Conservation (phyloP, 1,140 invertebrate genomes). For the Caenorhabditis latens region DNA sequence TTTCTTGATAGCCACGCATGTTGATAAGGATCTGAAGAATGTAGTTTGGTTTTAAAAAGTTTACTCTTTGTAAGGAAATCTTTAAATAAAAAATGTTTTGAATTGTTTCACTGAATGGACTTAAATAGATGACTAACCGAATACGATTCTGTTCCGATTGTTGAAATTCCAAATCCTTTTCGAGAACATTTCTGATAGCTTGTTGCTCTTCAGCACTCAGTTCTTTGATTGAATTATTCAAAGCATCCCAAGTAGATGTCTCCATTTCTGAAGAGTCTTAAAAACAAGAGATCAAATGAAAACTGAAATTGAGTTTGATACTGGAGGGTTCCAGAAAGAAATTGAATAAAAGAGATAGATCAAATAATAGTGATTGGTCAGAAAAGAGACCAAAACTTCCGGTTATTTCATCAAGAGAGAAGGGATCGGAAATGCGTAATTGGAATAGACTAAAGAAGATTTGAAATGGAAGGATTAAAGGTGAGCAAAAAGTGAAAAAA, state of each 20-base stretch:
- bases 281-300: too few species aligned
- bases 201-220: constrained; percentile 57
- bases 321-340: neutral
- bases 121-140: neutral
- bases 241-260: neutral
- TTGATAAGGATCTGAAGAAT: constrained; percentile 11
- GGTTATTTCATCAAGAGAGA: neutral
- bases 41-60: neutral
- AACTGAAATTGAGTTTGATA: too few species aligned
- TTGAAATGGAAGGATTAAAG: neutral
- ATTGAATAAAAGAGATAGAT: neutral
- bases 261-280: neutral
- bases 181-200: constrained; percentile 53
- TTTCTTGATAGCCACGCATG: constrained; percentile 35
- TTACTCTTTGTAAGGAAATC: too few species aligned
- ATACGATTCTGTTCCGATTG: constrained; percentile 40
- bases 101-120: too few species aligned
- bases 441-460: constrained; percentile 27
- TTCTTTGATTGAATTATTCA: constrained; percentile 50
- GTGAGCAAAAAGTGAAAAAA: neutral
- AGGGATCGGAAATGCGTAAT: constrained; percentile 27
- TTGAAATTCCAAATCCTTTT: constrained; percentile 63
- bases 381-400: constrained; percentile 4
- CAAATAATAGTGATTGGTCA: constrained; percentile 23
- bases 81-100: too few species aligned